A percentile compares a stretch with the other conserved stretches of the same genome.
phyloP scores from a whole-genome alignment of 2,888 invertebrate genomes.

The Perizoma affinitatum region DNA sequence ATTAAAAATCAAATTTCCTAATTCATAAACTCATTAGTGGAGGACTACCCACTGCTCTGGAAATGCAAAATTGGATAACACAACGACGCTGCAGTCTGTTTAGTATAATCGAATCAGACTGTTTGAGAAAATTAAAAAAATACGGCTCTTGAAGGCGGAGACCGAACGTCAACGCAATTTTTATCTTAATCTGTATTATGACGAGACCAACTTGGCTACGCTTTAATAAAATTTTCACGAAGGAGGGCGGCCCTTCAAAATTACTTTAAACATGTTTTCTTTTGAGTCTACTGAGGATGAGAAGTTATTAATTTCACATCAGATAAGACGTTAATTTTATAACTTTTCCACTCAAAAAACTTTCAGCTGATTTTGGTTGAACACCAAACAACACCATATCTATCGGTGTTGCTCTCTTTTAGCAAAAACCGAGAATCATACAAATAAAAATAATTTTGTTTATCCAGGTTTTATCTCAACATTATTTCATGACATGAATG shows the following conservation, averaged over 20 bases:
- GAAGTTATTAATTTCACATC: slow-evolving; percentile 1
- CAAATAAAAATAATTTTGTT: too few species aligned
- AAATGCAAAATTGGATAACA: slow-evolving; percentile 72
- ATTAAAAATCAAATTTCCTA: slow-evolving; percentile 33
- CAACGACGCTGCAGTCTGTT: slow-evolving; percentile 41
- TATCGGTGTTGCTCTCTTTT: too few species aligned
- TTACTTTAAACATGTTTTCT: slow-evolving; percentile 49
- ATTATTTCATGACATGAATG: background rate
- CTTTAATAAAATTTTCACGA: slow-evolving; percentile 64
- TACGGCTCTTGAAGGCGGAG: slow-evolving; percentile 60
- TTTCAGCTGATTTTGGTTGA: too few species aligned
- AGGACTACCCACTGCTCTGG: slow-evolving; percentile 52
- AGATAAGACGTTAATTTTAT: slow-evolving; percentile 11
- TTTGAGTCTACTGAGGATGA: slow-evolving; percentile 19
- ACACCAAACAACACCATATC: too few species aligned
- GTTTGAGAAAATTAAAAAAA: slow-evolving; percentile 81
- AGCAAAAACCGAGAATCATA: too few species aligned
- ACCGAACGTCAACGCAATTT: slow-evolving; percentile 77
- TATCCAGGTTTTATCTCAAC: too few species aligned
- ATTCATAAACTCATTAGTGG: slow-evolving; percentile 32
- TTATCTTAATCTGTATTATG: slow-evolving; percentile 78
- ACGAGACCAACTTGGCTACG: slow-evolving; percentile 59
- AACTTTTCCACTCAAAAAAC: too few species aligned
- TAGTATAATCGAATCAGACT: slow-evolving; percentile 75
- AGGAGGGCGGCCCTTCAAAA: slow-evolving; percentile 43